phyloP scores from a whole-genome alignment of 2,113 vertebrate species.

The Syngnathus floridae region DNA sequence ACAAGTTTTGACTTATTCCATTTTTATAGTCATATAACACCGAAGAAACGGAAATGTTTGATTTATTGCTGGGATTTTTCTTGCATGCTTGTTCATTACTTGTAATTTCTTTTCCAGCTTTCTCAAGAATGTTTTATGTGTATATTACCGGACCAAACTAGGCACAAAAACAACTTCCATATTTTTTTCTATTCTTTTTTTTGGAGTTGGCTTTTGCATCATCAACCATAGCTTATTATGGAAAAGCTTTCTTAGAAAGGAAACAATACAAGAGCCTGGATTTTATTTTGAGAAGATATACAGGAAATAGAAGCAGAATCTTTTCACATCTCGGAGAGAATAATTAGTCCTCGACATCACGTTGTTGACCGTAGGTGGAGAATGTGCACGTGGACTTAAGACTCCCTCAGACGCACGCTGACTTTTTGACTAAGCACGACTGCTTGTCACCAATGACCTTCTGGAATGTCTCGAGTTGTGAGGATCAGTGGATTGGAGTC shows the following conservation, averaged over 20 bases:
- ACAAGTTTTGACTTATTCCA: constrained; percentile 2
- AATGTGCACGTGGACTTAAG: constrained; percentile 56
- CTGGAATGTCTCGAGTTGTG: constrained; percentile 35
- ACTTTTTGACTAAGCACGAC: constrained; percentile 33
- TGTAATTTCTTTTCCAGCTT: constrained; percentile 4
- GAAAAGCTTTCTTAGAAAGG: not conserved
- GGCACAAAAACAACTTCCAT: not conserved
- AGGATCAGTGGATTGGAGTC: constrained; percentile 17
- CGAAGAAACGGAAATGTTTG: not conserved
- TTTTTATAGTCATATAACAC: not conserved
- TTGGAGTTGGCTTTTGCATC: not conserved
- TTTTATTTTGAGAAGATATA: not conserved
- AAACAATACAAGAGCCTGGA: not conserved
- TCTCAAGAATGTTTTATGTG: not conserved
- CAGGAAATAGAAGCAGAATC: not conserved
- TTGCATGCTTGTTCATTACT: not conserved
- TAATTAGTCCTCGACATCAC: not conserved
- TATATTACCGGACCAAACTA: not conserved
- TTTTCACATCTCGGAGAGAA: not conserved
- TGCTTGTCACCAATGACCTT: constrained; percentile 45
- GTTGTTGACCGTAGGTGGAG: constrained; percentile 35
- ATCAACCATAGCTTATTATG: not conserved
- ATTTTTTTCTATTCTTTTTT: not conserved
- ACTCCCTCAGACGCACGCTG: constrained; percentile 44
- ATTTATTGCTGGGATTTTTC: not conserved